Evolutionary conservation across 1,140 invertebrate species (phyloP), one percentile per base, ranked within the genome.

Genomic region (Melanaphis sacchari): DNA sequence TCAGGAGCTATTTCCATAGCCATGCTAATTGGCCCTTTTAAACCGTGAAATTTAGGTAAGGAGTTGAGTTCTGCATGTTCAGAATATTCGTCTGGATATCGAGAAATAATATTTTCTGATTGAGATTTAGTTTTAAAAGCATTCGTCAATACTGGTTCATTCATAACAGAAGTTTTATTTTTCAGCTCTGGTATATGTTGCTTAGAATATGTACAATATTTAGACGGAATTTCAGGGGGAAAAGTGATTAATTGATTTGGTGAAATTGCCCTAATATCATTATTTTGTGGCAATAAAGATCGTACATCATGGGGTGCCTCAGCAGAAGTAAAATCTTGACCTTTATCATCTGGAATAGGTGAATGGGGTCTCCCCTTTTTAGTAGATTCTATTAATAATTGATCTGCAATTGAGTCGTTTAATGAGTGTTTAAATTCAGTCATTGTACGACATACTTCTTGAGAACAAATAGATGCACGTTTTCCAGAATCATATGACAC

Each of bases 281-380:
- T 41, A 40, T 26, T 40, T 41, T 40, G 52, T 59, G 52, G 52
- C 38, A 59, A 41, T 93, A 40, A 94, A 5, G n/a, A 31, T 41
- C 3, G 43, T 6, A 40, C 7, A 1, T 38, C 66, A 21, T 66
- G 38, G 1, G 89, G 89, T 38, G 18, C 24, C 9, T 84, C 91
- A 2, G 91, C 81, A 40, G 91, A 85, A 15, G 43, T 84, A 22
- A 93, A 66, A 59, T 88, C 90, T 22, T 46, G 59, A 38, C 91
- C 91, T 66, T 76, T 87, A 24, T 84, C 59, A 26, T 85, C 43
- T 26, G 90, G 43, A 8, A 94, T 94, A 0, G 95, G 95, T 2
- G 95, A 95, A 91, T 95, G 94, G 5, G 95, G 94, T 92, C 95
- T 94, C 0, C 94, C 94, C 59, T 94, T 94, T 46, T 94, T 49